Conservation (phyloP, 2,113 vertebrate genomes). For the Oncorhynchus clarkii region DNA sequence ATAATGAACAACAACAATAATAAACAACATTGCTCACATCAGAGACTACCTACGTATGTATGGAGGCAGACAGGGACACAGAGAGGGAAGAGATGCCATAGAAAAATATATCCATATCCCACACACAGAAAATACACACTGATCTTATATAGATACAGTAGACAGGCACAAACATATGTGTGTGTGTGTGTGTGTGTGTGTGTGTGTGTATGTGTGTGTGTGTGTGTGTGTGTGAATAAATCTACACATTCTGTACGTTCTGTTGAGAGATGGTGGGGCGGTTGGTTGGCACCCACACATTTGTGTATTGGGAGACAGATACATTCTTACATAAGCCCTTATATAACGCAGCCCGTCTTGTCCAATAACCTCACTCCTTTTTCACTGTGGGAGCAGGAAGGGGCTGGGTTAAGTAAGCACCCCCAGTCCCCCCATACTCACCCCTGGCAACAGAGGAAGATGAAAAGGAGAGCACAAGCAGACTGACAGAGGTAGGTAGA, state of each 20-base stretch:
- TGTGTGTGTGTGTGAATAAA: slow-evolving; percentile 25
- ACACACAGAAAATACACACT: slow-evolving; percentile 13
- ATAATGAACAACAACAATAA: too few species aligned
- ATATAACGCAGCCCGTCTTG: slow-evolving; percentile 65
- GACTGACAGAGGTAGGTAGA: not conserved
- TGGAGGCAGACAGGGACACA: too few species aligned
- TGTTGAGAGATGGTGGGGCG: not conserved
- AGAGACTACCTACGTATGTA: slow-evolving; percentile 31
- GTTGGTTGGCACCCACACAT: slow-evolving; percentile 64
- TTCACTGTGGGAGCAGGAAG: slow-evolving; percentile 46
- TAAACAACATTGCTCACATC: slow-evolving; percentile 53
- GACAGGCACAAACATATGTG: not conserved
- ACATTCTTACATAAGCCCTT: slow-evolving; percentile 75
- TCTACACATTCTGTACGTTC: slow-evolving; percentile 37
- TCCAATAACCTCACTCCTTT: slow-evolving; percentile 57
- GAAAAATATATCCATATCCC: not conserved
- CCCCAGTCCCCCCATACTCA: slow-evolving; percentile 6
- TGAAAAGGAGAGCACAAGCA: slow-evolving; percentile 20
- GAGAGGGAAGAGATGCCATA: too few species aligned
- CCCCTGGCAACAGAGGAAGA: slow-evolving; percentile 34
- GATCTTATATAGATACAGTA: slow-evolving; percentile 1
- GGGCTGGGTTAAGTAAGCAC: slow-evolving; percentile 47
- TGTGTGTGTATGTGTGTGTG: not conserved
- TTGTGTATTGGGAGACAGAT: slow-evolving; percentile 70
- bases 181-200: too few species aligned